Evolutionary conservation across 2,113 vertebrate genomes (phyloP).

Genomic region (Monopterus albus): DNA sequence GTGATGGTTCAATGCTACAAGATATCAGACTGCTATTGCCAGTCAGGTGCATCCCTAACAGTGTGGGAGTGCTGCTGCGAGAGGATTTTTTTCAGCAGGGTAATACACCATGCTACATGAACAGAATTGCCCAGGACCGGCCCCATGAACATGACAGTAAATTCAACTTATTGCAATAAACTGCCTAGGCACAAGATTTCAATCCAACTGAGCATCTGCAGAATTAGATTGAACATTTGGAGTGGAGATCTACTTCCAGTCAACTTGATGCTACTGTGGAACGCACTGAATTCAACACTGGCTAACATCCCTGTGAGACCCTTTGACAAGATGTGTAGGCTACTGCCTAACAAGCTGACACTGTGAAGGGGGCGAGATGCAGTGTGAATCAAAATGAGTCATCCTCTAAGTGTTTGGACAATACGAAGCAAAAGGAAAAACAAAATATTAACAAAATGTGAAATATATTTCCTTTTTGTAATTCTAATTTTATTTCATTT

Average conservation of each 20-base stretch:
- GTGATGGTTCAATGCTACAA: slow-evolving; percentile 52
- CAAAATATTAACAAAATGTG: neutral
- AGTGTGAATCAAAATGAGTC: slow-evolving; percentile 6
- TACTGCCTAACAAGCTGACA: slow-evolving; percentile 50
- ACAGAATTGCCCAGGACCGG: slow-evolving; percentile 48
- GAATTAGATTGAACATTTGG: slow-evolving; percentile 61
- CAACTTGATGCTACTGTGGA: slow-evolving; percentile 52
- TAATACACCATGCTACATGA: slow-evolving; percentile 56
- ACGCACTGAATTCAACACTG: slow-evolving; percentile 60
- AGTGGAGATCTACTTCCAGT: slow-evolving; percentile 47
- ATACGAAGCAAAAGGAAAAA: neutral
- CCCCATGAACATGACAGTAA: slow-evolving; percentile 60
- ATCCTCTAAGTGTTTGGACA: slow-evolving; percentile 3
- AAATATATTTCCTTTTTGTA: neutral
- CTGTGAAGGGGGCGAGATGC: slow-evolving; percentile 10
- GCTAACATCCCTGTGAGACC: slow-evolving; percentile 35
- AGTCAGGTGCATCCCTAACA: slow-evolving; percentile 60
- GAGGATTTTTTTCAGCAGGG: slow-evolving; percentile 47
- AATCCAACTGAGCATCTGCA: slow-evolving; percentile 65
- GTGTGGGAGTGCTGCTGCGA: slow-evolving; percentile 34
- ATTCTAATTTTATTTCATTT: neutral
- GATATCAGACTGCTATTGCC: slow-evolving; percentile 45
- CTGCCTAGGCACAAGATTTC: slow-evolving; percentile 63
- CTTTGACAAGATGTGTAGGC: slow-evolving; percentile 41
- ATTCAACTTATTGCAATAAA: slow-evolving; percentile 41